A percentile compares a stretch with the other conserved stretches of the same genome.
phyloP scores from a whole-genome alignment of 2,797 vertebrate species.

The Pseudomugil gertrudae region DNA sequence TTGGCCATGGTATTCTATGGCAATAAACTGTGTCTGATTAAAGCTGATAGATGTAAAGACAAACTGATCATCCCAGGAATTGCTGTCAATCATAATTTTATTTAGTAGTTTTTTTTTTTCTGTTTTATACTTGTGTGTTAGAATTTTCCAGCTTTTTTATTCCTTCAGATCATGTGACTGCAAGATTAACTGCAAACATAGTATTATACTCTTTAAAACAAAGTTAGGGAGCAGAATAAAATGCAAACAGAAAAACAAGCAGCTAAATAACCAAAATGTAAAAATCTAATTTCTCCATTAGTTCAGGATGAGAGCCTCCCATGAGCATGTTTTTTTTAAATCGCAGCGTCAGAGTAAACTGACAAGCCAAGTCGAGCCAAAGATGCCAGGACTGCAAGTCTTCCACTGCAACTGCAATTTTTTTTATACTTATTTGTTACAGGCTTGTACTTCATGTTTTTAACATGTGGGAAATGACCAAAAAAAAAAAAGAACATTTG shows the following conservation, averaged over 20 bases:
- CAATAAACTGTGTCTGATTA: constrained; percentile 4
- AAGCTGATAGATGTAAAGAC: constrained; percentile 49
- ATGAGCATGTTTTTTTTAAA: constrained; percentile 21
- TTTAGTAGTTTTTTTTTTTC: not conserved
- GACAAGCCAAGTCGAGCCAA: constrained; percentile 19
- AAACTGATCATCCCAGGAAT: constrained; percentile 23
- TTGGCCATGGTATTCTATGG: too few relatives aligned
- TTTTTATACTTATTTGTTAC: too few relatives aligned
- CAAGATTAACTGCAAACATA: constrained; percentile 8
- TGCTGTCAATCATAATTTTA: constrained; percentile 1
- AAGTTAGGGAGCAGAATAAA: constrained; percentile 13
- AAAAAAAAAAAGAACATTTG: too few relatives aligned
- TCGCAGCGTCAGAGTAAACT: constrained; percentile 49
- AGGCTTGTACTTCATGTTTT: too few relatives aligned
- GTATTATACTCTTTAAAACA: not conserved
- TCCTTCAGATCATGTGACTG: not conserved
- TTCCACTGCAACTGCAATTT: too few relatives aligned
- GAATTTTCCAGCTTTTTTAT: not conserved
- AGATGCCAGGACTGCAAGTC: constrained; percentile 45
- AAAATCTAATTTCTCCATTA: constrained; percentile 18
- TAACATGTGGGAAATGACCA: too few relatives aligned
- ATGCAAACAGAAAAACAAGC: not conserved
- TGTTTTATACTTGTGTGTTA: not conserved
- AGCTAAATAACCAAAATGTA: constrained; percentile 16
- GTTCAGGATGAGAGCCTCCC: constrained; percentile 2